phyloP scores from a whole-genome alignment of 2,888 invertebrate genomes.

The Trissolcus japonicus region DNA sequence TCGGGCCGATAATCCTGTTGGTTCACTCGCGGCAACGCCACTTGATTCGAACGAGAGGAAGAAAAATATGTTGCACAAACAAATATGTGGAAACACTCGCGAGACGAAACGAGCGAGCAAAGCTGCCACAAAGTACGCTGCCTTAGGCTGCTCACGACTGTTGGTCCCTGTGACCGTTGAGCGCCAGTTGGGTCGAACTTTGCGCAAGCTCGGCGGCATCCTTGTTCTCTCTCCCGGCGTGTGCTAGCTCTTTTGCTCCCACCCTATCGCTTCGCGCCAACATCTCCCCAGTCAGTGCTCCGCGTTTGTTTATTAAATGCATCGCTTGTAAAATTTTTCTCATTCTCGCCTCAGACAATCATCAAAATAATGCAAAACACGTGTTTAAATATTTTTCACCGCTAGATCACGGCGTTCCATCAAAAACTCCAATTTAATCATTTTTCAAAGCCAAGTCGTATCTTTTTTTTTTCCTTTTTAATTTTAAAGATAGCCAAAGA shows the following conservation, averaged over 20 bases:
- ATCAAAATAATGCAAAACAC: background rate
- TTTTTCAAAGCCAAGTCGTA: too few relatives aligned
- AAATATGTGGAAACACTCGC: background rate
- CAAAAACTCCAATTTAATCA: too few relatives aligned
- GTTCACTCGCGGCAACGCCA: too few relatives aligned
- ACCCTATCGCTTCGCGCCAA: slow-evolving; percentile 16
- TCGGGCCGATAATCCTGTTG: too few relatives aligned
- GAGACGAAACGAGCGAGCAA: background rate
- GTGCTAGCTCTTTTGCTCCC: slow-evolving; percentile 59
- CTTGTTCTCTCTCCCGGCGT: slow-evolving; percentile 50
- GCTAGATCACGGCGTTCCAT: too few relatives aligned
- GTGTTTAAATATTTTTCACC: too few relatives aligned
- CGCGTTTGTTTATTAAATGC: slow-evolving; percentile 60
- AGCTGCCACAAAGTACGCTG: slow-evolving; percentile 55
- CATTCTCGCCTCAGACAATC: slow-evolving; percentile 27
- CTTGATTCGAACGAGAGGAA: background rate
- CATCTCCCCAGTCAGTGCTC: slow-evolving; percentile 37
- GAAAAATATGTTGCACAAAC: background rate
- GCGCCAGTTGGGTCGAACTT: slow-evolving; percentile 70
- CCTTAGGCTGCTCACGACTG: slow-evolving; percentile 60
- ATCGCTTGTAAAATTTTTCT: slow-evolving; percentile 33
- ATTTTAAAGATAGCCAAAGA: too few relatives aligned
- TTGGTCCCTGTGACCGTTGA: slow-evolving; percentile 66
- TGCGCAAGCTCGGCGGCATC: slow-evolving; percentile 71
- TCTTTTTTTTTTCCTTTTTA: too few relatives aligned